These are phyloP conservation scores for Penaeus monodon DNA, from an alignment of 2,888 invertebrate species.

Conservation along the genomic window DNA sequence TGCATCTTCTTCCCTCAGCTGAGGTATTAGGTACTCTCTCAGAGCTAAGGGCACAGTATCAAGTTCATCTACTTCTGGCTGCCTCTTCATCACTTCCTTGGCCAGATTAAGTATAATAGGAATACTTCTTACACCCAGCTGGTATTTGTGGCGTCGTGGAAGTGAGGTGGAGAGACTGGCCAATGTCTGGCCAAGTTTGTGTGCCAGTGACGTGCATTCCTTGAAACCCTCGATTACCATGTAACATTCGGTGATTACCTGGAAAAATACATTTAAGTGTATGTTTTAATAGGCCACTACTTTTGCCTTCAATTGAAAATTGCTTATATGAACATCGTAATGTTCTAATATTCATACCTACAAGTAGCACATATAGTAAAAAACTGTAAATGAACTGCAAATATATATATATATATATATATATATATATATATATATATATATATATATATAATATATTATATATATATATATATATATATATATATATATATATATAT, in stretches of 20 bases:
- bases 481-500: too few relatives aligned
- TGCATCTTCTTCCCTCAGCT: constrained; percentile 38
- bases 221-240: constrained; percentile 48
- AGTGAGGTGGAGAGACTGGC: constrained; percentile 37
- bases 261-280: background rate
- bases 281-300: too few relatives aligned
- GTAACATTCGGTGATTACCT: constrained; percentile 41
- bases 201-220: constrained; percentile 37
- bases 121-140: constrained; percentile 27
- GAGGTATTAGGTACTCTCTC: constrained; percentile 46
- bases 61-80: constrained; percentile 47
- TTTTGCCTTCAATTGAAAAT: too few relatives aligned
- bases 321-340: too few relatives aligned
- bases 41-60: constrained; percentile 53
- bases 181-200: constrained; percentile 42
- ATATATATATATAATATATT: too few relatives aligned
- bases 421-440: too few relatives aligned
- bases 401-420: too few relatives aligned
- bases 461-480: too few relatives aligned
- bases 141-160: constrained; percentile 34
- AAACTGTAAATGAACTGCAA: too few relatives aligned
- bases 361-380: too few relatives aligned
- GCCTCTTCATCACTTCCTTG: constrained; percentile 44
- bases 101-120: constrained; percentile 11
- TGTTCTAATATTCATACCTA: too few relatives aligned